Conservation (phyloP, 1,140 invertebrate species). For the Drosophila ambigua region DNA sequence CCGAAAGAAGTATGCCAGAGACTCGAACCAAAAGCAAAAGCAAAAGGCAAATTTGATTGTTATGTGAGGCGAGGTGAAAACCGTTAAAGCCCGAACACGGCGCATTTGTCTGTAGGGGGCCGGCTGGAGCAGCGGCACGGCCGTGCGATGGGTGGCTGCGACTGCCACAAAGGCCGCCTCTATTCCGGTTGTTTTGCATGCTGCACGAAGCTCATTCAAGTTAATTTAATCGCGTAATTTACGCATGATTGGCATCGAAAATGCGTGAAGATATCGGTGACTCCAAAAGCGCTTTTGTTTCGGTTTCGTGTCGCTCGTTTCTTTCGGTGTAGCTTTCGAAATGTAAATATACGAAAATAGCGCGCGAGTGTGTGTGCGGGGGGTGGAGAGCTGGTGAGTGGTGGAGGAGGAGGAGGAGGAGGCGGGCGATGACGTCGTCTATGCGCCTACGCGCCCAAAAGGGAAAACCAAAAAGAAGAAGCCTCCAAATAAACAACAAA, state of each 20-base stretch:
- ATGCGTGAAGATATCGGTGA: constrained; percentile 54
- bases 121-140: not conserved
- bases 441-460: constrained; percentile 50
- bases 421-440: constrained; percentile 65
- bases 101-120: constrained; percentile 13
- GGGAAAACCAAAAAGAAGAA: constrained; percentile 50
- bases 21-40: constrained; percentile 16
- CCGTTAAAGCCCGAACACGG: constrained; percentile 48
- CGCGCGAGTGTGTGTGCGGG: constrained; percentile 8
- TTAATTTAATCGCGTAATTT: constrained; percentile 81
- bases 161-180: constrained; percentile 8
- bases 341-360: constrained; percentile 79
- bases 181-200: constrained; percentile 56
- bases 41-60: constrained; percentile 49
- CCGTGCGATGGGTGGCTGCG: constrained; percentile 5
- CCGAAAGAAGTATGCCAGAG: constrained; percentile 33
- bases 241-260: constrained; percentile 79
- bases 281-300: constrained; percentile 27
- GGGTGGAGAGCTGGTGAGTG: not conserved
- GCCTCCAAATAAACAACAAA: constrained; percentile 44
- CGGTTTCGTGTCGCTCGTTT: constrained; percentile 10
- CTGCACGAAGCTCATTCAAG: constrained; percentile 70
- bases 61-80: constrained; percentile 69
- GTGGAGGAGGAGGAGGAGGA: constrained; percentile 2
- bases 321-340: constrained; percentile 63